Conservation (phyloP, 2,113 vertebrate species). For the Ramphastos sulfuratus region DNA sequence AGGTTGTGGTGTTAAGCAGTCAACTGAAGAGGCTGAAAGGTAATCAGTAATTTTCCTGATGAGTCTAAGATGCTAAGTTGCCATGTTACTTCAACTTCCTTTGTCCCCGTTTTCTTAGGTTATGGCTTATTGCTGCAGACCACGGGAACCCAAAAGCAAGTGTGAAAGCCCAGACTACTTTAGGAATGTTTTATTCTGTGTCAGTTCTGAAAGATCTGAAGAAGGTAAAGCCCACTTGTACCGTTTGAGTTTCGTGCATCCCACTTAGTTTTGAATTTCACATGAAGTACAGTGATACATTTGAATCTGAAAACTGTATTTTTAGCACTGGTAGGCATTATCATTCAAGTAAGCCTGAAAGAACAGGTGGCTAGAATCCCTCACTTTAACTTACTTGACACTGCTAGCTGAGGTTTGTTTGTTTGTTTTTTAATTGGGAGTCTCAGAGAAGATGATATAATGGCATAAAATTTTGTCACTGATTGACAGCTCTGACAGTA, state of each 20-base stretch:
- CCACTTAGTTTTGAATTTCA: background rate
- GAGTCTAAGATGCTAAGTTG: background rate
- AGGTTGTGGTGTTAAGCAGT: slow-evolving; percentile 75
- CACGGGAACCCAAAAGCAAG: slow-evolving; percentile 81
- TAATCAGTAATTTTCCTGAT: slow-evolving; percentile 26
- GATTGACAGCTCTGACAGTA: background rate
- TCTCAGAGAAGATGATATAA: background rate
- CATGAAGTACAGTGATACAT: background rate
- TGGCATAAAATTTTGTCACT: background rate
- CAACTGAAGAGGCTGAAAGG: slow-evolving; percentile 79
- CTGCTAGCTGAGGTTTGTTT: background rate
- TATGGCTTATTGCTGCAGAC: slow-evolving; percentile 82
- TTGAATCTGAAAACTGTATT: background rate
- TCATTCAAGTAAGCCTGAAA: background rate
- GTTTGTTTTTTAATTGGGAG: background rate
- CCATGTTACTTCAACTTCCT: background rate
- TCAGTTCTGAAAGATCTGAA: slow-evolving; percentile 72
- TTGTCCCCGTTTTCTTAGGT: slow-evolving; percentile 39
- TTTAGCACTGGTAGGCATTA: background rate
- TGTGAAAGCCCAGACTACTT: slow-evolving; percentile 78
- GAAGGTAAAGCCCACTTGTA: slow-evolving; percentile 69
- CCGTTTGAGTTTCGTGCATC: background rate
- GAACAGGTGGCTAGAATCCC: background rate
- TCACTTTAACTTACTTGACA: background rate
- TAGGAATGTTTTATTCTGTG: slow-evolving; percentile 81